A percentile compares a stretch with the other conserved stretches of the same genome.
Evolutionary conservation across 2,888 invertebrate species (phyloP).

Genomic region (Tetramorium bicarinatum): DNA sequence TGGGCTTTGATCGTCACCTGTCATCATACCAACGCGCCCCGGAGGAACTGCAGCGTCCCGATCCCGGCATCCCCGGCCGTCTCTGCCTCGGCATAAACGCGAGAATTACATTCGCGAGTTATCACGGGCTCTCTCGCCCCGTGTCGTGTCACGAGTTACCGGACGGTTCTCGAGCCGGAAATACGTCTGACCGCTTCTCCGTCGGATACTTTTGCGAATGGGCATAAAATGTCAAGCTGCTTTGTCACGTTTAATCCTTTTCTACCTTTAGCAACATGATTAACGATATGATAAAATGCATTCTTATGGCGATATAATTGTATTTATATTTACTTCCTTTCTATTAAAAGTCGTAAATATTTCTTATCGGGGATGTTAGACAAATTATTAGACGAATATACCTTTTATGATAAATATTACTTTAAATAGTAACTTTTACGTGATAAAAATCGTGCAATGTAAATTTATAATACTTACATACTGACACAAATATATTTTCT

Average conservation of each 20-base stretch:
- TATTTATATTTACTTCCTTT: not conserved
- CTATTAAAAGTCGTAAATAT: not conserved
- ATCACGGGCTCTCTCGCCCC: conserved; percentile 37
- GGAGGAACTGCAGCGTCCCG: conserved; percentile 61
- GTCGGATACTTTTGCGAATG: conserved; percentile 12
- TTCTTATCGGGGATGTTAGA: not conserved
- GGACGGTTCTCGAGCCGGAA: conserved; percentile 22
- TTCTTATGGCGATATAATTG: not conserved
- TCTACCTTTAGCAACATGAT: not conserved
- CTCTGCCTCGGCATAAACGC: conserved; percentile 65
- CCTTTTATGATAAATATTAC: not conserved
- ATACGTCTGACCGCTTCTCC: conserved; percentile 36
- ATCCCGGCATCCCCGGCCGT: conserved; percentile 22
- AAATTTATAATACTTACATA: not conserved
- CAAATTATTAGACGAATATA: not conserved
- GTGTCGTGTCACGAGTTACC: conserved; percentile 9
- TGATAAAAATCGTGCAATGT: not conserved
- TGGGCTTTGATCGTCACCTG: conserved; percentile 84
- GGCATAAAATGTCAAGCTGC: conserved; percentile 19
- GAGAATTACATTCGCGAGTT: conserved; percentile 67
- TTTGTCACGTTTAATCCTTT: conserved; percentile 18
- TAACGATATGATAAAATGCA: not conserved
- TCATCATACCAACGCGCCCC: conserved; percentile 76
- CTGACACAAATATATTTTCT: not conserved
- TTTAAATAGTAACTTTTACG: not conserved